A percentile compares a stretch with the other conserved stretches of the same genome.
Conservation (phyloP, 2,888 invertebrate genomes). For the Sphecodes monilicornis region DNA sequence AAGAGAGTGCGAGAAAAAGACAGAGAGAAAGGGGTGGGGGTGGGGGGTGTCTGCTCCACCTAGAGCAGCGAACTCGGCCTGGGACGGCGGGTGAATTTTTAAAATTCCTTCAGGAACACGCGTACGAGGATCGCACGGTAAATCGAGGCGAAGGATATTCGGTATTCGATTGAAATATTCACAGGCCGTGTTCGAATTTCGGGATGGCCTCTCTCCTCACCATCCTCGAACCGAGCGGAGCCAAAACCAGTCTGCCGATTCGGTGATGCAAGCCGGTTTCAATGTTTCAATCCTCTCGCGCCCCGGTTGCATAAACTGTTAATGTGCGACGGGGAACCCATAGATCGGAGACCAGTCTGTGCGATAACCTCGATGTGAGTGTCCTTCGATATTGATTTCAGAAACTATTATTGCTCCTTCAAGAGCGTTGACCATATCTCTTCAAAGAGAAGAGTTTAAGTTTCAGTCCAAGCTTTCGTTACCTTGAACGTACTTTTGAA, state of each 20-base stretch:
- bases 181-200: conserved; percentile 55
- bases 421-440: neutral
- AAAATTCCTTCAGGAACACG: conserved; percentile 55
- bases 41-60: neutral
- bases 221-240: conserved; percentile 6
- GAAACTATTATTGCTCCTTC: neutral
- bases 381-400: neutral
- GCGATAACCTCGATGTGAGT: neutral
- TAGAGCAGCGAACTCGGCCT: conserved; percentile 11
- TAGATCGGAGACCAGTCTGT: conserved; percentile 1
- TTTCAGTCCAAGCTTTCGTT: too few species aligned
- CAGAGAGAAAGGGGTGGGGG: neutral
- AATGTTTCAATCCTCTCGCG: conserved; percentile 52
- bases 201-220: conserved; percentile 29
- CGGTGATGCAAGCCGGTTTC: conserved; percentile 9
- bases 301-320: conserved; percentile 44
- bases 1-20: conserved; percentile 10
- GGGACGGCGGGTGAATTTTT: conserved; percentile 54
- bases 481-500: too few species aligned
- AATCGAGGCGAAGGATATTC: conserved; percentile 58
- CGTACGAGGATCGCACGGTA: conserved; percentile 54
- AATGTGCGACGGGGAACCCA: neutral
- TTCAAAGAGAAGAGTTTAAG: too few species aligned
- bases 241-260: neutral
- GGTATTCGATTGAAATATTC: conserved; percentile 61